A percentile compares a stretch with the other conserved stretches of the same genome.
Conservation (phyloP, 2,113 vertebrate species). For the Phoenicopterus ruber region DNA sequence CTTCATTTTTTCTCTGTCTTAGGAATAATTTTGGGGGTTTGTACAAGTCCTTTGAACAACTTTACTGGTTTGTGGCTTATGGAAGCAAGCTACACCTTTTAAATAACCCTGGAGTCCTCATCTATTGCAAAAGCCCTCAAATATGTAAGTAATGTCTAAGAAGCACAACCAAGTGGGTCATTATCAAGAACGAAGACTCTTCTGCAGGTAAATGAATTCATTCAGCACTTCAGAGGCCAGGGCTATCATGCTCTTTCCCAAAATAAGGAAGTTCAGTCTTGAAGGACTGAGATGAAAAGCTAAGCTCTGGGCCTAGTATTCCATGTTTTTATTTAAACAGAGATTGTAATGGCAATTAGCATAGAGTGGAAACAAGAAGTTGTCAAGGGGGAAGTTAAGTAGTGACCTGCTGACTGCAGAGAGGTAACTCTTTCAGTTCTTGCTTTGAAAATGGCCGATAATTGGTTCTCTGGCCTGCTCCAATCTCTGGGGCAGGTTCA, state of each 20-base stretch:
- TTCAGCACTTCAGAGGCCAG: background rate
- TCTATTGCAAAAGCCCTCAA: background rate
- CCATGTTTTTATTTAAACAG: background rate
- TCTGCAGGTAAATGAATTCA: background rate
- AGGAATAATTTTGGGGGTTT: background rate
- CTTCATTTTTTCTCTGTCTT: background rate
- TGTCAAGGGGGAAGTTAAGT: background rate
- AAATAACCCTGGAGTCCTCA: background rate
- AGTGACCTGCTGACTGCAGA: background rate
- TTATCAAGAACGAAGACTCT: background rate
- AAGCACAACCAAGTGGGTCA: background rate
- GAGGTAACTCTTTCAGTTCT: background rate
- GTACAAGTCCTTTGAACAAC: background rate
- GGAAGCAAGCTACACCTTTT: background rate
- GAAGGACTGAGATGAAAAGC: background rate
- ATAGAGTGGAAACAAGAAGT: background rate
- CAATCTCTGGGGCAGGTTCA: background rate
- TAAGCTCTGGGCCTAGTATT: background rate
- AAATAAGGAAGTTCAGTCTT: background rate
- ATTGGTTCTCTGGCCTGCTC: background rate
- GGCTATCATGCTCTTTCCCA: background rate
- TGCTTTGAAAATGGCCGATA: background rate
- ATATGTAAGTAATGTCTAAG: background rate
- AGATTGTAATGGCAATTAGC: background rate
- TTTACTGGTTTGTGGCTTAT: background rate